These are phyloP conservation scores for Eurytoma californica DNA, from an alignment of 2,888 invertebrate species.

Conservation along the genomic window DNA sequence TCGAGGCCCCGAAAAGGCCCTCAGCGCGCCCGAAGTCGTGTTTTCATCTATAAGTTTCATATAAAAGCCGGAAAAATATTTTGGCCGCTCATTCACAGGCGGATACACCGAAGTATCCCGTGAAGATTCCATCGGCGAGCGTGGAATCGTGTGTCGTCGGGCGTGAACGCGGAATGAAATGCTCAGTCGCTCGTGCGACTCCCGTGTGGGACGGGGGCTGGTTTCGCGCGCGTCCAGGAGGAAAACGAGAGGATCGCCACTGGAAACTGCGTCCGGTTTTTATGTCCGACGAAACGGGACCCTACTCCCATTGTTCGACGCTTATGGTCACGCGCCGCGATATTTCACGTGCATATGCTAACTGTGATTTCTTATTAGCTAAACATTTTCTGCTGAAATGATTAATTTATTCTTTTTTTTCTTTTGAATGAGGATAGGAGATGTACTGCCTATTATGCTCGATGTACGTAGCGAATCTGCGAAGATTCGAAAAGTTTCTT, in stretches of 20 bases:
- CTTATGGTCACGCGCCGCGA: neutral
- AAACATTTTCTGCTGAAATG: neutral
- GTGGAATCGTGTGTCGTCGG: constrained; percentile 5
- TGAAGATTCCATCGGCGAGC: constrained; percentile 23
- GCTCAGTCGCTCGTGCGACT: neutral
- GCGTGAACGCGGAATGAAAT: constrained; percentile 4
- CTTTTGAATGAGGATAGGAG: no score
- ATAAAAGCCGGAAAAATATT: constrained; percentile 28
- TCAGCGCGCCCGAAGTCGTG: constrained; percentile 34
- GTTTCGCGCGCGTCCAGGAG: neutral
- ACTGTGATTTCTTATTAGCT: neutral
- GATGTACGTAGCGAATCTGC: no score
- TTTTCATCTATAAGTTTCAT: neutral
- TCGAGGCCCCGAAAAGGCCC: constrained; percentile 34
- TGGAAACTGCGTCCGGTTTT: constrained; percentile 9
- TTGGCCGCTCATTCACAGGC: constrained; percentile 30
- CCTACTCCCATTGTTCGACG: constrained; percentile 15
- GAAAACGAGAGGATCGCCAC: neutral
- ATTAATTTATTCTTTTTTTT: neutral
- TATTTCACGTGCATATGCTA: neutral
- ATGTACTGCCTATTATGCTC: no score
- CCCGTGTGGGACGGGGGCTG: neutral
- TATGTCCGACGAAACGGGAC: constrained; percentile 22
- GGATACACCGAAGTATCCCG: constrained; percentile 11
- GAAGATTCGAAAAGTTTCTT: no score